A percentile compares a stretch with the other conserved stretches of the same genome.
These are phyloP conservation scores for Brachionus plicatilis DNA, from an alignment of 1,140 invertebrate genomes.

Conservation along the genomic window DNA sequence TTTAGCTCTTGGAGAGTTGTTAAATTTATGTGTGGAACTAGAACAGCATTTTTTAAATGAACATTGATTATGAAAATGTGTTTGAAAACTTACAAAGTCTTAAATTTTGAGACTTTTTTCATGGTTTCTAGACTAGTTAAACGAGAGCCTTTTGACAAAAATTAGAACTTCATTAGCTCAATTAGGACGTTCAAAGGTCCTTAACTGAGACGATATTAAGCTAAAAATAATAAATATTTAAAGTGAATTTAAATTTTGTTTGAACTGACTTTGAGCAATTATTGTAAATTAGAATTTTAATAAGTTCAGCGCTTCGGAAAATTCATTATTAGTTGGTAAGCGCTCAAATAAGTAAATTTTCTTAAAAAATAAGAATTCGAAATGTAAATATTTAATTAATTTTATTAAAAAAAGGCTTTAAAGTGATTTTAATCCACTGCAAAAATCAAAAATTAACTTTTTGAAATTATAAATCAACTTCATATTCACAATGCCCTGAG, in stretches of 20 bases:
- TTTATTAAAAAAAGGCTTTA: neutral
- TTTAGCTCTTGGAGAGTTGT: neutral
- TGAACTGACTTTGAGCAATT: neutral
- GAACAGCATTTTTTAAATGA: neutral
- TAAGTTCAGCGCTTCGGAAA: neutral
- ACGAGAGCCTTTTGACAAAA: neutral
- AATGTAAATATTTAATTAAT: constrained; percentile 17
- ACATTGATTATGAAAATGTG: neutral
- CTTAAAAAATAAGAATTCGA: constrained; percentile 22
- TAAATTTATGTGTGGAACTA: neutral
- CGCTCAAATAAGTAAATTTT: constrained; percentile 24
- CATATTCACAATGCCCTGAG: constrained; percentile 42
- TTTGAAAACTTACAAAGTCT: neutral
- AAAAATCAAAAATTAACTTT: neutral
- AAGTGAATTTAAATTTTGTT: neutral
- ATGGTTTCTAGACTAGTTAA: neutral
- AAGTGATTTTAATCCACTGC: neutral
- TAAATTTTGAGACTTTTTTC: neutral
- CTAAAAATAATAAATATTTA: constrained; percentile 25
- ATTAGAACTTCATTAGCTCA: neutral
- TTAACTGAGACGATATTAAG: neutral
- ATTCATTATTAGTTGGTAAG: neutral
- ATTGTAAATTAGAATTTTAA: neutral
- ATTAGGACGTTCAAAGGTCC: neutral
- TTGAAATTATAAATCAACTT: constrained; percentile 21